Evolutionary conservation across 2,113 vertebrate genomes (phyloP).

Genomic region (Chlamydotis undulata): DNA sequence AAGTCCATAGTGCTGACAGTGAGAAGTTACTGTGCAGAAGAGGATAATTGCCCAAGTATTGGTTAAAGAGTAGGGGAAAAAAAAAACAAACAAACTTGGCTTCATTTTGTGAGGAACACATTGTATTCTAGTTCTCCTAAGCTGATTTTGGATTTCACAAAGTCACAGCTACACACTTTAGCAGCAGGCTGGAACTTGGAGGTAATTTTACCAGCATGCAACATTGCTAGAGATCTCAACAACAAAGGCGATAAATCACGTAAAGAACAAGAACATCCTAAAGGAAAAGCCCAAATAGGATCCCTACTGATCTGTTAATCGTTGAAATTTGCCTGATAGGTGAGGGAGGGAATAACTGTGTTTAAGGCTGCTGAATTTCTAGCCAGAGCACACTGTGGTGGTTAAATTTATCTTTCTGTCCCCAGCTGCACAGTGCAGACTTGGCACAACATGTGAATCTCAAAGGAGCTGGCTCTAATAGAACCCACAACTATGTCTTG

Average conservation of each 20-base stretch:
- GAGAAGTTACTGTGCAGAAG: neutral
- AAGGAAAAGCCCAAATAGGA: neutral
- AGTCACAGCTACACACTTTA: accelerated
- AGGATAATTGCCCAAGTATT: accelerated
- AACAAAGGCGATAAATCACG: accelerated
- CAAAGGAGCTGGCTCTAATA: neutral
- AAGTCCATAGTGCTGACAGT: neutral
- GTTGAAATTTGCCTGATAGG: accelerated
- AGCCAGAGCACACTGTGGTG: neutral
- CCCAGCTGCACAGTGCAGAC: neutral
- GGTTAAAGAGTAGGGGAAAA: neutral
- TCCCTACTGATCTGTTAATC: neutral
- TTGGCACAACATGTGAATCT: accelerated
- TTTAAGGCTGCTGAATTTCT: neutral
- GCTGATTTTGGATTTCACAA: neutral
- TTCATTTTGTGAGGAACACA: neutral
- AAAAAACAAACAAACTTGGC: neutral
- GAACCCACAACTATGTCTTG: neutral
- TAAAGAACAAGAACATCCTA: neutral
- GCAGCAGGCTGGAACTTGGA: neutral
- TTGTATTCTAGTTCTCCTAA: neutral
- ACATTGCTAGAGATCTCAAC: neutral
- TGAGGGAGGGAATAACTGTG: neutral
- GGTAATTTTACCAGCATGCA: neutral
- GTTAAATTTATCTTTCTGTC: neutral